Evolutionary conservation across 2,888 invertebrate species (phyloP), one percentile per base, ranked within the genome.

Genomic region (Scaptomyza flava): DNA sequence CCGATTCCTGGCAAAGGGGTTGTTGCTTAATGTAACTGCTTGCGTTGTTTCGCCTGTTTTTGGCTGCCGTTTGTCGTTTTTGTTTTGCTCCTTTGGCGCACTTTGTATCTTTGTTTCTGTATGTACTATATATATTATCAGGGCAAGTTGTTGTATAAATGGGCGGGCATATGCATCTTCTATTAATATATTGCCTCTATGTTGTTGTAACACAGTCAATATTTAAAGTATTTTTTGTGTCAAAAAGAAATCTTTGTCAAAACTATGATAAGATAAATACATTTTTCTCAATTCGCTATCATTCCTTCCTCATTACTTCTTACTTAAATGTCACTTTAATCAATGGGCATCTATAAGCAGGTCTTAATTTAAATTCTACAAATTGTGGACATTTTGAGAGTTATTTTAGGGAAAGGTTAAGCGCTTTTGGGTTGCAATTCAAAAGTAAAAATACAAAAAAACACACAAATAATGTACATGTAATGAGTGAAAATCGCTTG

Each of bases 21-120:
- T 9, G 68, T 61, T 77, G 73, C 63, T 50, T 43, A 68, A 54
- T 75, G 73, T 77, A 53, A 64, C 63, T 75, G 67, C 58, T 41
- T 56, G 73, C 56, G 38, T 58, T 51, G 48, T 38, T 57, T 57
- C 51, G 61, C 23, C 46, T 64, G 51, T 53, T 41, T 42, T 27
- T 27, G 20, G 7, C 38, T 36, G 45, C 17, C 51, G 48, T 48
- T 62, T 36, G 62, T 62, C 45, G 62, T n/a, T 58, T 71, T 65
- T 59, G 51, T 52, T 56, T 60, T 48, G 59, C 43, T 63, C 48
- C 34, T 51, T 36, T 41, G 12, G 41, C 36, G 48, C 61, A 47
- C 47, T 47, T 38, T 27, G 27, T 27, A 27, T 27, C 6, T 27
- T 6, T 6, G 6, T 23, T 23, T 23, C 23, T 27, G 27, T 3